These are phyloP conservation scores for Bostrychus sinensis DNA, from an alignment of 2,113 vertebrate species.

Conservation along the genomic window DNA sequence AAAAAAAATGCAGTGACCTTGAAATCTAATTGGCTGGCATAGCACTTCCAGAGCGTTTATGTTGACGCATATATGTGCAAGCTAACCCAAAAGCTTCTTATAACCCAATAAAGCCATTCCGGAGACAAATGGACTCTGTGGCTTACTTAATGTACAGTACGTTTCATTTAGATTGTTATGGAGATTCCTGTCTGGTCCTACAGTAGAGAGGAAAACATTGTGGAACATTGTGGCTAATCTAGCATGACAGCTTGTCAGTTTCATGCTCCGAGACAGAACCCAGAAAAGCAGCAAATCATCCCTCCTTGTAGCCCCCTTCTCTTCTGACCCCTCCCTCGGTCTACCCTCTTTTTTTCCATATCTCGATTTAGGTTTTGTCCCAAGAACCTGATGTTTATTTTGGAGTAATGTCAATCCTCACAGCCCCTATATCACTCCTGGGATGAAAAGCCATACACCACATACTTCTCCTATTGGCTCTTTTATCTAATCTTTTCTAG, in stretches of 20 bases:
- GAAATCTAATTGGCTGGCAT: slow-evolving; percentile 27
- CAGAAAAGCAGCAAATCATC: slow-evolving; percentile 69
- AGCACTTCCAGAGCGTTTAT: slow-evolving; percentile 26
- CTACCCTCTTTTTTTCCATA: slow-evolving; percentile 17
- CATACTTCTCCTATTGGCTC: slow-evolving; percentile 46
- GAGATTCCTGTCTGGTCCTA: slow-evolving; percentile 42
- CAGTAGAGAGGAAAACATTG: slow-evolving; percentile 69
- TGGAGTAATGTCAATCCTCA: slow-evolving; percentile 60
- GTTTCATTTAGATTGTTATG: slow-evolving; percentile 45
- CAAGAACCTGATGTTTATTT: slow-evolving; percentile 67
- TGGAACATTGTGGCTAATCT: slow-evolving; percentile 66
- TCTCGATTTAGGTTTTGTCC: slow-evolving; percentile 54
- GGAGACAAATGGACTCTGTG: slow-evolving; percentile 47
- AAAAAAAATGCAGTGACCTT: slow-evolving; percentile 18
- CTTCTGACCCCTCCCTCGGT: slow-evolving; percentile 5
- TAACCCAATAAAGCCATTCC: slow-evolving; percentile 39
- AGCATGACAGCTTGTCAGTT: slow-evolving; percentile 72
- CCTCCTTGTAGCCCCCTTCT: slow-evolving; percentile 46
- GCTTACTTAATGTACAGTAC: slow-evolving; percentile 19
- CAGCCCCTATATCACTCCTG: slow-evolving; percentile 37
- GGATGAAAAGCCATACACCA: slow-evolving; percentile 42
- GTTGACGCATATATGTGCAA: slow-evolving; percentile 41
- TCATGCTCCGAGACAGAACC: slow-evolving; percentile 66
- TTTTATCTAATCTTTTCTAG: slow-evolving; percentile 41
- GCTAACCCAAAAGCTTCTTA: slow-evolving; percentile 35